A percentile compares a stretch with the other conserved stretches of the same genome.
phyloP scores from a whole-genome alignment of 2,888 invertebrate genomes.

The Coelinius sp. region DNA sequence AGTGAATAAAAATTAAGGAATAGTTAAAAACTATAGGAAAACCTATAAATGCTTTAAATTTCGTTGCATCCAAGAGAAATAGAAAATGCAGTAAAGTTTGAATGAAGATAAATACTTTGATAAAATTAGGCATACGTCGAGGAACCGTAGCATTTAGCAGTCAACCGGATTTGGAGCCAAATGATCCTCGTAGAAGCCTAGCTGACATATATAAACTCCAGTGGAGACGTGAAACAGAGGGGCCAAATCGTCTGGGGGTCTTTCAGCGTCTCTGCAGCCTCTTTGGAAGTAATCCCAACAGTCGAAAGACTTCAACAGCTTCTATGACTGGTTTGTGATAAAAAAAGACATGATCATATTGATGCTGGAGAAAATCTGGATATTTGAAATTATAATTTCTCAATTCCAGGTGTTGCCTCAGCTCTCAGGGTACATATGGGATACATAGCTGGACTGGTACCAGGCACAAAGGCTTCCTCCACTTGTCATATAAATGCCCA shows the following conservation, averaged over 20 bases:
- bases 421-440: slow-evolving; percentile 82
- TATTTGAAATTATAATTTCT: too few relatives aligned
- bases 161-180: slow-evolving; percentile 65
- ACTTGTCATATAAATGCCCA: slow-evolving; percentile 64
- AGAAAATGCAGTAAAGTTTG: neutral
- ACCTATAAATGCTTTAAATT: neutral
- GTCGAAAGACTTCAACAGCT: slow-evolving; percentile 79
- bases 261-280: slow-evolving; percentile 71
- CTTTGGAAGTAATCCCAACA: slow-evolving; percentile 77
- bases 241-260: slow-evolving; percentile 65
- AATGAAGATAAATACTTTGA: slow-evolving; percentile 15
- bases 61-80: neutral
- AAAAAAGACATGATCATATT: neutral
- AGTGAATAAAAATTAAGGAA: too few relatives aligned
- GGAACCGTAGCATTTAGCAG: slow-evolving; percentile 70
- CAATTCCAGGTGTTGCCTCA: slow-evolving; percentile 75
- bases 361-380: too few relatives aligned
- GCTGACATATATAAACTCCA: slow-evolving; percentile 66
- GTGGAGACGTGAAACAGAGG: slow-evolving; percentile 64
- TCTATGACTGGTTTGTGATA: slow-evolving; percentile 72
- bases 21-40: neutral
- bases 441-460: slow-evolving; percentile 80
- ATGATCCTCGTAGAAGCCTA: slow-evolving; percentile 62
- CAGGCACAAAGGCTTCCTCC: slow-evolving; percentile 74
- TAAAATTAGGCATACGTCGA: slow-evolving; percentile 64